Evolutionary conservation across 1,140 invertebrate genomes (phyloP).

Genomic region (Nilaparvata lugens): DNA sequence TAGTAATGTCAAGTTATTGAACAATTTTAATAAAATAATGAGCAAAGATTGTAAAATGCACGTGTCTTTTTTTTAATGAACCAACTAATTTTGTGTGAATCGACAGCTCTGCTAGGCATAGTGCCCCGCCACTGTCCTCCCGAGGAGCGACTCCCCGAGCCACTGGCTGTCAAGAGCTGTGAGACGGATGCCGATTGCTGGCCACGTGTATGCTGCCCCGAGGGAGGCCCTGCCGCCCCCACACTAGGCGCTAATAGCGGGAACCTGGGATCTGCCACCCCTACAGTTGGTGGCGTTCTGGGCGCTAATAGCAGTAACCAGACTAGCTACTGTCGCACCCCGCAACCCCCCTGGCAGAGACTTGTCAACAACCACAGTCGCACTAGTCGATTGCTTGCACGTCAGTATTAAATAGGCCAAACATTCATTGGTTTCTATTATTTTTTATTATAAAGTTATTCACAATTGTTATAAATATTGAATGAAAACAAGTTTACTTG

Average conservation of each 20-base stretch:
- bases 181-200: slow-evolving; percentile 53
- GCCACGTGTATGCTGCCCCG: slow-evolving; percentile 59
- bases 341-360: slow-evolving; percentile 46
- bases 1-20: not conserved
- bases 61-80: too few relatives aligned
- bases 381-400: slow-evolving; percentile 7
- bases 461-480: too few relatives aligned
- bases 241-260: too few relatives aligned
- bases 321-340: slow-evolving; percentile 52
- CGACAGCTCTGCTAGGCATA: slow-evolving; percentile 10
- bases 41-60: too few relatives aligned
- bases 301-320: too few relatives aligned
- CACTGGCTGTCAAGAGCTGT: slow-evolving; percentile 53
- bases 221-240: slow-evolving; percentile 29
- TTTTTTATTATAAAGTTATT: too few relatives aligned
- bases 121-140: slow-evolving; percentile 38
- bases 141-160: slow-evolving; percentile 48
- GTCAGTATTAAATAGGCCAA: slow-evolving; percentile 14
- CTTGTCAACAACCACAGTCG: slow-evolving; percentile 9
- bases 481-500: too few relatives aligned
- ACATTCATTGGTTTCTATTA: not conserved
- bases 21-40: too few relatives aligned
- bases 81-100: too few relatives aligned
- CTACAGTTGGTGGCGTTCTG: too few relatives aligned
- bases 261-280: too few relatives aligned